These are phyloP conservation scores for Protaetia brevitarsis DNA, from an alignment of 1,140 invertebrate species.

Conservation along the genomic window DNA sequence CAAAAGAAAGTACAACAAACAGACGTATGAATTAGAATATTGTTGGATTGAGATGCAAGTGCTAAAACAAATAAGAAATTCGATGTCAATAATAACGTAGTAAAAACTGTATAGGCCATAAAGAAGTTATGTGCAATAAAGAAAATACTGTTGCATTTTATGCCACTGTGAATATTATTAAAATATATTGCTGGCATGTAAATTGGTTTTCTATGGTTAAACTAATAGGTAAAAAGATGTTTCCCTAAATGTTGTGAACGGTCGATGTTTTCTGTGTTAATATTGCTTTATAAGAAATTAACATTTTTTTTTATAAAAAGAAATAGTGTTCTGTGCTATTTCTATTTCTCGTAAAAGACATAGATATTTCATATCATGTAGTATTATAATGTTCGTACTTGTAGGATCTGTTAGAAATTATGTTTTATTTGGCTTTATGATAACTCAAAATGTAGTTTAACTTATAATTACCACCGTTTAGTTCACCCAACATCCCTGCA, in stretches of 20 bases:
- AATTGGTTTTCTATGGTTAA: constrained; percentile 2
- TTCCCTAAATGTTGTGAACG: constrained; percentile 20
- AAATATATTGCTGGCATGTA: constrained; percentile 1
- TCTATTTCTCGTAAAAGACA: constrained; percentile 40
- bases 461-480: neutral
- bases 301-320: constrained; percentile 1
- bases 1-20: constrained; percentile 13
- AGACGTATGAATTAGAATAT: neutral
- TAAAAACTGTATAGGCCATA: constrained; percentile 30
- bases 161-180: constrained; percentile 4
- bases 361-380: constrained; percentile 44
- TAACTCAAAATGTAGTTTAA: constrained; percentile 3
- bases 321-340: constrained; percentile 4
- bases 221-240: neutral
- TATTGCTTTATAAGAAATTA: constrained; percentile 14
- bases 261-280: constrained; percentile 20
- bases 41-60: constrained; percentile 34
- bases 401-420: constrained; percentile 30
- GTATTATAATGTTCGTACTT: constrained; percentile 42
- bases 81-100: constrained; percentile 32
- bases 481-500: no score
- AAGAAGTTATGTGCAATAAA: constrained; percentile 35
- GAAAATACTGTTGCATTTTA: neutral
- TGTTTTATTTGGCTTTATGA: neutral
- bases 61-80: constrained; percentile 21